phyloP scores from a whole-genome alignment of 2,888 invertebrate species.

The Anodontia alba region DNA sequence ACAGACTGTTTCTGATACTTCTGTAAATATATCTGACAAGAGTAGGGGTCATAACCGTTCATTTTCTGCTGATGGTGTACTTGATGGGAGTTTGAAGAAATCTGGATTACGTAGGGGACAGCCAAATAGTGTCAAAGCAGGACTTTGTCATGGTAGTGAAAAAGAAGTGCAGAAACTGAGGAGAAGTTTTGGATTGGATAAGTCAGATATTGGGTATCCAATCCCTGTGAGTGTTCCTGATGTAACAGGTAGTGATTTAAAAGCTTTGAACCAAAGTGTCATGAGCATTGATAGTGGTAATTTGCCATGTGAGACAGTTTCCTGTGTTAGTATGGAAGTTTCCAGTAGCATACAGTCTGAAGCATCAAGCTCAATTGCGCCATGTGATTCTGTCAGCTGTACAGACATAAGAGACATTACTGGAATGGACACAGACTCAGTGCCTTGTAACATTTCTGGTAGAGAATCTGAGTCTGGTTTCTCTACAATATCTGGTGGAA shows the following conservation, averaged over 20 bases:
- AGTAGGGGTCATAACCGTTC: slow-evolving; percentile 46
- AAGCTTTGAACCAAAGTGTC: slow-evolving; percentile 49
- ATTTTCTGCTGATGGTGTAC: slow-evolving; percentile 42
- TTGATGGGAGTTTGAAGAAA: slow-evolving; percentile 51
- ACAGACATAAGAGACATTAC: background rate
- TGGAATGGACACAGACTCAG: background rate
- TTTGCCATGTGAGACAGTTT: slow-evolving; percentile 10
- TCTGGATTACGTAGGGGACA: slow-evolving; percentile 69
- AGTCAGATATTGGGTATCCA: slow-evolving; percentile 69
- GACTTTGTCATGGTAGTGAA: slow-evolving; percentile 71
- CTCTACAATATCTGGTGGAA: background rate
- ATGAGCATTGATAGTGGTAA: slow-evolving; percentile 34
- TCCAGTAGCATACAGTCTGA: background rate
- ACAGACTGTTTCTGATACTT: slow-evolving; percentile 44
- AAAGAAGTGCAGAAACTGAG: slow-evolving; percentile 66
- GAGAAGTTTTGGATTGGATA: slow-evolving; percentile 74
- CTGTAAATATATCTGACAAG: slow-evolving; percentile 28
- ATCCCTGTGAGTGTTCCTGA: slow-evolving; percentile 64
- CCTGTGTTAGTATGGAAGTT: background rate
- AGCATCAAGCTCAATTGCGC: slow-evolving; percentile 44
- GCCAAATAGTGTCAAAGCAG: slow-evolving; percentile 78
- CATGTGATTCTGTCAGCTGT: background rate
- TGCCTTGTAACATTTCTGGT: background rate
- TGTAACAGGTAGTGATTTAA: slow-evolving; percentile 33
- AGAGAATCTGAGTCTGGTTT: background rate